Base-by-base conservation (phyloP, 2,797 vertebrate species). In the Phylloscopus collybita region DNA sequence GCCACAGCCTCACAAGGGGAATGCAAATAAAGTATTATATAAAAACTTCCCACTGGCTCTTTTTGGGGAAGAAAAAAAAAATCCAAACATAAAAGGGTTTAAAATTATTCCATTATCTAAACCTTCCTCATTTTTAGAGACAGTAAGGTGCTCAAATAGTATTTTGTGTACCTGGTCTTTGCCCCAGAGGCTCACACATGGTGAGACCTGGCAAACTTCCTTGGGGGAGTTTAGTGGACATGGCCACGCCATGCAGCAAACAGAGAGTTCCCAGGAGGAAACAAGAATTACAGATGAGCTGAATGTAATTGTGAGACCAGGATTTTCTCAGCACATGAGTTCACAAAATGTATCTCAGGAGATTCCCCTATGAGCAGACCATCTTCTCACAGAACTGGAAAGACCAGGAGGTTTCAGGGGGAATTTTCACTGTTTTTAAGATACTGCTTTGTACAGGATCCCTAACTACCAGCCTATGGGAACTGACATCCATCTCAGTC, bases 21-120 rank as follows among this genome's bases (percentile, higher is more conserved):
- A 96, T 90, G 90, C 80, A 95, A 96, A 95, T 92, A 80, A 72
- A 76, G 72, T 51, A 51, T 92, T 92, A 90, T 21, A 88, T 86
- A 97, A 93, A 95, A 94, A 60, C 84, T 90, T 90, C 92, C 93
- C 78, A 82, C 70, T 34, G 80, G 72, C 44, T 78, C 61, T 84
- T 92, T 56, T 86, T 56, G 47, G 32, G 16, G 30, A 60, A 66
- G 16, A 29, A 32, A 18, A 40, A 74, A 80, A 74, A 66, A 36
- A 5, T 50, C 45, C 29, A 81, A 81, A 69, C 32, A 29, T 38
- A 62, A 81, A 84, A 76, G 32, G 10, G 49, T 70, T 50, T n/a
- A 6, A 89, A 94, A 87, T 60, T 0, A 49, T 60, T 72, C 69
- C 26, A 60, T 80, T 92, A 82, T 45, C 44, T 47, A 59, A 92